Evolutionary conservation across 2,113 vertebrate species (phyloP).

Genomic region (Myiopsitta monachus): DNA sequence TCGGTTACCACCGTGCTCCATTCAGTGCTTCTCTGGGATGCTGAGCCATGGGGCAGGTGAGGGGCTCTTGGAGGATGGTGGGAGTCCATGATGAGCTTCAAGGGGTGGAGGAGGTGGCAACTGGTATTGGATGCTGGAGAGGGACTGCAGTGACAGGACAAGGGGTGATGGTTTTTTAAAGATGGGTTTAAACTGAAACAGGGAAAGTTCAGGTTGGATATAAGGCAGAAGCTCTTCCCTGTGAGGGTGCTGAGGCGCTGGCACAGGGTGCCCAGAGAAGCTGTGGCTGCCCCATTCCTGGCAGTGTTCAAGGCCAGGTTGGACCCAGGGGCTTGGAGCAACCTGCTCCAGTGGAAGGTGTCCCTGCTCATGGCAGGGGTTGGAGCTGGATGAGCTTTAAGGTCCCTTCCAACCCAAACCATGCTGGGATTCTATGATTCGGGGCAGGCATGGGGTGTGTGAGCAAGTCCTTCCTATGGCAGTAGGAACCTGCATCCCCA

Average conservation of each 20-base stretch:
- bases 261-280: not conserved
- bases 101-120: not conserved
- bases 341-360: not conserved
- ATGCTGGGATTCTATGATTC: not conserved
- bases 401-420: not conserved
- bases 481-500: not conserved
- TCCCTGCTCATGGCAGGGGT: not conserved
- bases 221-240: not conserved
- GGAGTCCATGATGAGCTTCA: fast-evolving
- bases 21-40: not conserved
- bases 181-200: not conserved
- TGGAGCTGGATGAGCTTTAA: not conserved
- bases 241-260: not conserved
- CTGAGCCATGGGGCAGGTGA: fast-evolving
- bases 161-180: too few species aligned
- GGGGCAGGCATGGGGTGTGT: fast-evolving
- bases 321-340: not conserved
- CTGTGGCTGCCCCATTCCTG: not conserved
- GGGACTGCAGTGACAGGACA: not conserved
- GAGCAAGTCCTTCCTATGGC: not conserved
- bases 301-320: too few species aligned
- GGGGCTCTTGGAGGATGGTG: fast-evolving
- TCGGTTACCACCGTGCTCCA: fast-evolving
- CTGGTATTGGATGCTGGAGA: not conserved
- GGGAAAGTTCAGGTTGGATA: not conserved